Base-by-base conservation (phyloP, 1,140 invertebrate species). In the Zaprionus davidi region DNA sequence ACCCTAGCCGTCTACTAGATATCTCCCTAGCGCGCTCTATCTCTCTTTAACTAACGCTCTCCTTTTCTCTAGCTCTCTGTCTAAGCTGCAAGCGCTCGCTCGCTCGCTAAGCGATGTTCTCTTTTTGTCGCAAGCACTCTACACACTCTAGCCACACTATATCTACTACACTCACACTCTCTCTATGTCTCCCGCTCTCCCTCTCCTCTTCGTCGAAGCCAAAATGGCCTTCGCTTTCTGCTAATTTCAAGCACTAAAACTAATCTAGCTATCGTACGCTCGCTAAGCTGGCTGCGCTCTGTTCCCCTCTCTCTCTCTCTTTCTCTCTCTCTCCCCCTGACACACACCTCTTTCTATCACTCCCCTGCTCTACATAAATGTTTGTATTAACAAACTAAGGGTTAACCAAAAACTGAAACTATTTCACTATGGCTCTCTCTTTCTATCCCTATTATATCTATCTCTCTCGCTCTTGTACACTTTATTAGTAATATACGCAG, bases 401-500 rank as follows among this genome's bases (percentile, higher is more conserved):
- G 60, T 51, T 38, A 41, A 55, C 51, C 11, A 46, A 2, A 64
- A 69, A 79, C 59, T 28, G 28, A 60, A 53, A 58, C 60, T 74
- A 31, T 69, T 24, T 62, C 56, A 46, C 11, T 69, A 49, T 65
- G 26, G 9, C 64, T 67, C 24, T 74, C 66, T 70, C 15, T 58
- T 3, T 68, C 62, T 67, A 9, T 56, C n/a, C 69, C 24, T 69
- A 26, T 73, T n/a, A 13, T 17, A 31, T 15, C 51, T 59, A 7
- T 5, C 31, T 73, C 56, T 67, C 24, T 60, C 13, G 62, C 49
- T 75, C 17, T 71, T 38, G 28, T 71, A 76, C 62, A 76, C 71
- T 73, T 65, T 73, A 67, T 76, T 58, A 66, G 77, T 87, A 78
- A 81, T 78, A 66, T 66, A 68, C 83, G 38, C 74, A 66, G 67